Evolutionary conservation across 2,888 invertebrate species (phyloP).

Genomic region (Eupithecia dodoneata): DNA sequence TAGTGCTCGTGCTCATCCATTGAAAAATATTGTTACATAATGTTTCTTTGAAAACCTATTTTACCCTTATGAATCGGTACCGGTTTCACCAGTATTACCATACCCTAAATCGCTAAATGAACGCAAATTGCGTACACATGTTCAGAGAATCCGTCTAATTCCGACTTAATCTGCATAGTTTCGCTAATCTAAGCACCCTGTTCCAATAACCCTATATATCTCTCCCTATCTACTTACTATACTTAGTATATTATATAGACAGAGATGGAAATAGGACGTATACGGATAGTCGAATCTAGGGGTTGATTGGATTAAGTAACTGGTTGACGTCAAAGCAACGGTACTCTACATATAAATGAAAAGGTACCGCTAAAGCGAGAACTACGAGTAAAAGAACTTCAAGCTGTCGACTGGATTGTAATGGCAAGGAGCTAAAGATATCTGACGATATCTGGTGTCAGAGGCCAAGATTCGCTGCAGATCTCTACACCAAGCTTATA

Average conservation of each 20-base stretch:
- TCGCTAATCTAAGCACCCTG: conserved; percentile 29
- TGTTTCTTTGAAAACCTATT: background rate
- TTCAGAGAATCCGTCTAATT: conserved; percentile 26
- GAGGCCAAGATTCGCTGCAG: no score
- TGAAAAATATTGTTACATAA: background rate
- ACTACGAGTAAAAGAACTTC: background rate
- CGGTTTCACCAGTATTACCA: background rate
- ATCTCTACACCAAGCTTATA: no score
- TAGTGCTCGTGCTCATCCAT: no score
- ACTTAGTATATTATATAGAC: background rate
- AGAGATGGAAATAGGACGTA: background rate
- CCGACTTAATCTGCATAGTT: conserved; percentile 33
- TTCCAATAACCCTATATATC: conserved; percentile 16
- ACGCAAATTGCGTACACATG: conserved; percentile 34
- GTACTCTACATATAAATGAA: background rate
- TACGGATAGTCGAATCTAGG: background rate
- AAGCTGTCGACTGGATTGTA: background rate
- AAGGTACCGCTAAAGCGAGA: background rate
- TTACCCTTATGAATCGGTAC: background rate
- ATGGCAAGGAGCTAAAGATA: background rate
- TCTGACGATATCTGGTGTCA: background rate
- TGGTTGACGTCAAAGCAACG: background rate
- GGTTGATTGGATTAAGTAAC: conserved; percentile 4
- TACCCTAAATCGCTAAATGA: conserved; percentile 22
- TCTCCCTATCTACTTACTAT: conserved; percentile 3